Percentiles rank a stretch among this genome's conserved stretches.
phyloP scores from a whole-genome alignment of 2,113 vertebrate species.

The Muntiacus reevesi region DNA sequence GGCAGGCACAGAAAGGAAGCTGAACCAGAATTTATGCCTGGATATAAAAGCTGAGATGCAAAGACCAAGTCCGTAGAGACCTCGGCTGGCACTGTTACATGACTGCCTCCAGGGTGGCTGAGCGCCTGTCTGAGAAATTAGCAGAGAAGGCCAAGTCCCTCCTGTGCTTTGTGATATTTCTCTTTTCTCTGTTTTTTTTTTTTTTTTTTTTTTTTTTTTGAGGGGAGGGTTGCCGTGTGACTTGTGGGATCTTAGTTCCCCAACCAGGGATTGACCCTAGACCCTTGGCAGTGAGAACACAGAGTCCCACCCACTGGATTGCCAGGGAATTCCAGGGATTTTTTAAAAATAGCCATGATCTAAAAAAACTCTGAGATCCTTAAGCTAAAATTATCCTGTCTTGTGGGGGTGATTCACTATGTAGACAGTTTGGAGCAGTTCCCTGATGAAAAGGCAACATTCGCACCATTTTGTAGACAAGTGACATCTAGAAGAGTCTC shows the following conservation, averaged over 20 bases:
- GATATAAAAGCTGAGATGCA: neutral
- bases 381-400: neutral
- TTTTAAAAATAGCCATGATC: neutral
- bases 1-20: neutral
- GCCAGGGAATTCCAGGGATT: neutral
- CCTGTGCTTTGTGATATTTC: neutral
- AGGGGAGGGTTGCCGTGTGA: fast-evolving
- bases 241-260: neutral
- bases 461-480: neutral
- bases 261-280: neutral
- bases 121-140: neutral
- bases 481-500: neutral
- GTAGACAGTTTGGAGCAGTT: neutral
- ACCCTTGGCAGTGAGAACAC: neutral
- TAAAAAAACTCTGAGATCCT: neutral
- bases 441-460: neutral
- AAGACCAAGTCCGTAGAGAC: neutral
- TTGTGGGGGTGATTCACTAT: neutral
- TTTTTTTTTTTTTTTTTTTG: no score
- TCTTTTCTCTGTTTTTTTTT: neutral
- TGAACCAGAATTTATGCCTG: neutral
- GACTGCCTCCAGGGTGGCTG: neutral
- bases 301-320: neutral
- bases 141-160: neutral
- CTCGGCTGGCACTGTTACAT: no score